Evolutionary conservation across 2,797 vertebrate genomes (phyloP), one percentile per base, ranked within the genome.

Genomic region (Oreochromis grahami): DNA sequence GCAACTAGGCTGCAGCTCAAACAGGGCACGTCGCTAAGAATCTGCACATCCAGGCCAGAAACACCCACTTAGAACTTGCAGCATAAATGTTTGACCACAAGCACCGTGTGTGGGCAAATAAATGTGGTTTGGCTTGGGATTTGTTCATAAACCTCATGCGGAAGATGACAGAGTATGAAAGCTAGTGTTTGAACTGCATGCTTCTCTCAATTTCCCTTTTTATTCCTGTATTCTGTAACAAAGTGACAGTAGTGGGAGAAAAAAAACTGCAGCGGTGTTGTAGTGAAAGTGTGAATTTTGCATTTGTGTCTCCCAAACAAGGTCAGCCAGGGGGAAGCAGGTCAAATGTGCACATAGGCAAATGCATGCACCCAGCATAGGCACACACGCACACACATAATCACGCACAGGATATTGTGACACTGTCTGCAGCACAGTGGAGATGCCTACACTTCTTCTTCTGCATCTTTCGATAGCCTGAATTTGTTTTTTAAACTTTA

Each of bases 261-360:
- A 72, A 19, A 80, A 78, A 84, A 50, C 26, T 14, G 78, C 52
- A 6, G 82, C 70, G 50, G 81, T 79, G 87, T 87, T 88, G 81
- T 41, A 85, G 82, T 48, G 65, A 82, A 83, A 51, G 80, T 6
- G 53, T 92, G 87, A 92, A 93, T 93, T 86, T 92, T 94, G 76
- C 80, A 93, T 85, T 88, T 78, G 79, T 78, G 79, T 87, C 89
- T 86, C 85, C 80, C 76, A 21, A 89, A 78, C 14, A 34, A 80
- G 91, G 89, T 92, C 89, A 85, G 65, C 87, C 79, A 84, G 72
- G 78, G 80, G 87, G 81, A 89, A 87, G 70, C 78, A 2, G 86
- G 78, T 81, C 84, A 89, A 68, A 72, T 32, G 21, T 48, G n/a
- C 43, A 26, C 53, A 21, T 24, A 14, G 72, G 34, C 48, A 55